phyloP scores from a whole-genome alignment of 1,140 invertebrate species.

The Melanaphis sacchari region DNA sequence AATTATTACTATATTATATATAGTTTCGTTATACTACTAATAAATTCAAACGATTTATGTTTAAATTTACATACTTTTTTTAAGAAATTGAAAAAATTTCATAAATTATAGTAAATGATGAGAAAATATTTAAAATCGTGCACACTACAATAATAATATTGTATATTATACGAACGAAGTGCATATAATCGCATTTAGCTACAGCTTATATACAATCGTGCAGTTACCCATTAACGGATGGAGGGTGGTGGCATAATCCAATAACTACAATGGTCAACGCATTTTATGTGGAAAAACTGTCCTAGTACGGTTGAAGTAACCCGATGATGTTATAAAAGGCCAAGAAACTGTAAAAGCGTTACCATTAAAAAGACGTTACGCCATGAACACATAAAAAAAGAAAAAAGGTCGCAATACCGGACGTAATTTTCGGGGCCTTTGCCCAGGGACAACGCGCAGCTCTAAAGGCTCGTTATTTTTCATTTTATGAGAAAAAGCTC shows the following conservation, averaged over 20 bases:
- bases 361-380: constrained; percentile 56
- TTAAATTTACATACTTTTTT: neutral
- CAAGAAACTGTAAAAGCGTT: constrained; percentile 55
- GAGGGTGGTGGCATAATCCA: constrained; percentile 10
- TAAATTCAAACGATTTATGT: neutral
- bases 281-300: constrained; percentile 47
- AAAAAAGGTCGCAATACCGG: constrained; percentile 52
- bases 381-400: neutral
- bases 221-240: neutral
- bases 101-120: neutral
- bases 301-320: constrained; percentile 54
- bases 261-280: constrained; percentile 42
- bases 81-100: neutral
- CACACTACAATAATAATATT: neutral
- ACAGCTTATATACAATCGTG: neutral
- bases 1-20: neutral
- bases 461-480: constrained; percentile 50
- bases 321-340: constrained; percentile 53
- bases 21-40: neutral
- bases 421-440: constrained; percentile 55
- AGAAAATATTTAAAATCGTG: neutral
- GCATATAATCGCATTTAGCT: neutral
- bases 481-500: constrained; percentile 51
- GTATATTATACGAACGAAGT: neutral
- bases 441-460: neutral